Percentiles rank a stretch among this genome's conserved stretches.
These are phyloP conservation scores for Girardinus metallicus DNA, from an alignment of 2,797 vertebrate genomes.

Conservation along the genomic window DNA sequence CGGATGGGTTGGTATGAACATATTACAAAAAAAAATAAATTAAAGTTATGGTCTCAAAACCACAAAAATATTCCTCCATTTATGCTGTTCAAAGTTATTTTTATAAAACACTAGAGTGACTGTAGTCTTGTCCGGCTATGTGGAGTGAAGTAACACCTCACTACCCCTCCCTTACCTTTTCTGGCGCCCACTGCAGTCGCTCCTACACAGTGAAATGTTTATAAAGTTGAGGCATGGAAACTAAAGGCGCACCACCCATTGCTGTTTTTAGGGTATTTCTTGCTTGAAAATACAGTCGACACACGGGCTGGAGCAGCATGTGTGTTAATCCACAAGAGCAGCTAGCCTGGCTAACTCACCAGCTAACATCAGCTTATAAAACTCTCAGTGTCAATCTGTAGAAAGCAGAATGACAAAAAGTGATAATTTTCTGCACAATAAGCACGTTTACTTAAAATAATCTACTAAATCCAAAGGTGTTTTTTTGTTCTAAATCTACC, in stretches of 20 bases:
- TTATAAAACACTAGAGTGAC: neutral
- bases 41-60: neutral
- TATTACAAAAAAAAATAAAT: neutral
- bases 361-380: neutral
- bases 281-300: neutral
- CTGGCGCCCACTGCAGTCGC: neutral
- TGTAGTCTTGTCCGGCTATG: neutral
- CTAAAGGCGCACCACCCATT: neutral
- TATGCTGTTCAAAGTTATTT: neutral
- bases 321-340: neutral
- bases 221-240: neutral
- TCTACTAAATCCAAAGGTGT: neutral
- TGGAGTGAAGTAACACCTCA: neutral
- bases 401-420: neutral
- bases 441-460: neutral
- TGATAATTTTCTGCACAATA: neutral
- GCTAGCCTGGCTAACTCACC: neutral
- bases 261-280: neutral
- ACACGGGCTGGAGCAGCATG: neutral
- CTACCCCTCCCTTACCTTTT: slow-evolving; percentile 1
- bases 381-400: neutral
- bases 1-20: neutral
- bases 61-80: neutral
- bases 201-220: neutral
- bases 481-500: neutral